Base-by-base conservation (phyloP, 2,113 vertebrate species). In the Acrocephalus kingi region DNA sequence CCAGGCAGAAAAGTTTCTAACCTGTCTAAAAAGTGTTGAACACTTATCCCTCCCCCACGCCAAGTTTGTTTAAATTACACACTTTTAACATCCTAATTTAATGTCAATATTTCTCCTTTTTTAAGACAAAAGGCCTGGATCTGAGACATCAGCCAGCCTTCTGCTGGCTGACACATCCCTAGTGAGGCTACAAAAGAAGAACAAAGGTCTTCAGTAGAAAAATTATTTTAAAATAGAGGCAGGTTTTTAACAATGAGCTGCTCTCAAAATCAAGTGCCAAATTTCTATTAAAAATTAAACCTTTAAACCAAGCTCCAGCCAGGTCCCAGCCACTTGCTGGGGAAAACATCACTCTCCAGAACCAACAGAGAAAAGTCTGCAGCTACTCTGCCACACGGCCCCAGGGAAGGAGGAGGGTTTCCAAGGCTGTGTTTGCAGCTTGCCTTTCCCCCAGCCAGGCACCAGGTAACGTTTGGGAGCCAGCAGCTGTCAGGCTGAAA, bases 331-430 rank as follows among this genome's bases (percentile, higher is more conserved):
- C 6, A 1, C 54, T 56, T 37, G 22, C 35, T 45, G 83, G 18
- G 39, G 52, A 79, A 93, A 43, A 13, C 35, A 67, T 37, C 7
- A 5, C 10, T 24, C 8, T 59, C 24, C 8, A 41, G 51, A 45
- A 78, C 2, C 39, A 61, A 5, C 19, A 13, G 22, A 61, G 19
- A 45, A 58, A 67, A 30, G 41, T 31, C 31, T n/a, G 61, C 35
- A 71, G 63, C 30, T 23, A 2, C 52, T n/a, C 17, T 35, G 66
- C 20, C 48, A 13, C 61, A 22, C 0, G 0, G 2, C 25, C 28
- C 20, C 20, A 15, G 46, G 54, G 5, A 22, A 87, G 80, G 52
- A 79, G 48, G 12, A 75, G n/a, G 72, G 77, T 72, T 80, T 52
- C 64, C 71, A 31, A 63, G 67, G 80, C 61, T 66, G 69, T 6